Conservation (phyloP, 1,140 invertebrate genomes). For the Psilanteris sp. region DNA sequence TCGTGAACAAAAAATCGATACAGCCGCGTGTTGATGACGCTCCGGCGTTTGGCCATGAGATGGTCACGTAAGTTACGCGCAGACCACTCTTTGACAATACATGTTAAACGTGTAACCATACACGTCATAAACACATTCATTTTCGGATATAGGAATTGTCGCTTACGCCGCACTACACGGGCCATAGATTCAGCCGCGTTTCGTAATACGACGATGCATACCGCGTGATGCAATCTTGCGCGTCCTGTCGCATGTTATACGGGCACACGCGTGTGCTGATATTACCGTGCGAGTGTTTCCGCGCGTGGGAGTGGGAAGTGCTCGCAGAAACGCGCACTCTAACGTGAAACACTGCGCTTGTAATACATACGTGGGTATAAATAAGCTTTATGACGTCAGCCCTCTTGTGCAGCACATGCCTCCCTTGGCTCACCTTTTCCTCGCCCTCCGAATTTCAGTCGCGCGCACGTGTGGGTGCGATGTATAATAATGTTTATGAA, state of each 20-base stretch:
- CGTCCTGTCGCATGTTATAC: constrained; percentile 40
- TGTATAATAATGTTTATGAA: constrained; percentile 14
- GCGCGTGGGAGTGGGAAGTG: constrained; percentile 22
- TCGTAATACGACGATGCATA: constrained; percentile 58
- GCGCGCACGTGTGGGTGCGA: not conserved
- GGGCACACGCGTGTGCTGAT: constrained; percentile 20
- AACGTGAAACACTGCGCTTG: constrained; percentile 47
- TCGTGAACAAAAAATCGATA: too few relatives aligned
- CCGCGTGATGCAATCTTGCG: constrained; percentile 64
- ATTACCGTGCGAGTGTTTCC: constrained; percentile 30
- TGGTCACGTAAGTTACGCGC: too few relatives aligned
- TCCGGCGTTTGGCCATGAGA: too few relatives aligned
- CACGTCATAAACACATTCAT: constrained; percentile 46
- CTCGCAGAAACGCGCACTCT: constrained; percentile 50
- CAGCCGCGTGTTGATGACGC: too few relatives aligned
- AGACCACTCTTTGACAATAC: too few relatives aligned
- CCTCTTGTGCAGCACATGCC: constrained; percentile 11
- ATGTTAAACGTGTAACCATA: constrained; percentile 22
- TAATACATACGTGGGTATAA: constrained; percentile 62
- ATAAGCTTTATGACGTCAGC: constrained; percentile 70
- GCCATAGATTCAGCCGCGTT: constrained; percentile 66
- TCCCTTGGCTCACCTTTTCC: constrained; percentile 24
- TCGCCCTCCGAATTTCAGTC: constrained; percentile 7
- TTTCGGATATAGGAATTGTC: constrained; percentile 34
- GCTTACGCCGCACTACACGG: constrained; percentile 35